Evolutionary conservation across 2,113 vertebrate species (phyloP).

Genomic region (Protomyctophum bolini): DNA sequence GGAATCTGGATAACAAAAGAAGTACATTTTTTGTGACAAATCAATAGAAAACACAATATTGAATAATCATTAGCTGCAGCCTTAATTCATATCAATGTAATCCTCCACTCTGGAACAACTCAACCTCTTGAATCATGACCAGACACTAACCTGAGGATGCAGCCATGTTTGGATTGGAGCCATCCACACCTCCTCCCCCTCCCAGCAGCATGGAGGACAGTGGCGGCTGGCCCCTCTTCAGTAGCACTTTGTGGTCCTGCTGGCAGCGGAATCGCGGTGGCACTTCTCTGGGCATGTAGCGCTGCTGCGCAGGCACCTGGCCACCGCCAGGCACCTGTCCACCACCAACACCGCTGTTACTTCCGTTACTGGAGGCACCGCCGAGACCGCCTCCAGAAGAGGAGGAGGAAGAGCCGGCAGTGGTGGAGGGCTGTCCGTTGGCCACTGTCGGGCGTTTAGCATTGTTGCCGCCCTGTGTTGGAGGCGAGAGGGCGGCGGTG

Average conservation of each 20-base stretch:
- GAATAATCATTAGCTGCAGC: background rate
- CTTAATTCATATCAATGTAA: too few species aligned
- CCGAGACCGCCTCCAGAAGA: background rate
- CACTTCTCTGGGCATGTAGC: conserved; percentile 99
- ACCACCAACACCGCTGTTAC: conserved; percentile 65
- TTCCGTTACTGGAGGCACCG: conserved; percentile 61
- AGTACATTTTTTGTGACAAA: background rate
- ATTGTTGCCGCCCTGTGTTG: conserved; percentile 99
- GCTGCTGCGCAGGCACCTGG: conserved; percentile 86
- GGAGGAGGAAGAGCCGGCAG: conserved; percentile 68
- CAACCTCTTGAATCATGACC: background rate
- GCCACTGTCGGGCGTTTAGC: conserved; percentile 99
- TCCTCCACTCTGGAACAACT: background rate
- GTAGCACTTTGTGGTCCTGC: conserved; percentile 99
- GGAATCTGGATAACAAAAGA: conserved; percentile 67
- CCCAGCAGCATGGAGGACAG: conserved; percentile 99
- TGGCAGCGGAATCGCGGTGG: conserved; percentile 99
- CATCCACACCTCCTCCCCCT: conserved; percentile 78
- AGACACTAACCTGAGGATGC: conserved; percentile 80
- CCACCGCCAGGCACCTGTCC: conserved; percentile 73
- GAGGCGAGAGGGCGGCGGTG: conserved; percentile 83
- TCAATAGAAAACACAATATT: background rate
- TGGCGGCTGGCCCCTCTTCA: conserved; percentile 99
- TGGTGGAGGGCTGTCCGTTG: conserved; percentile 97
- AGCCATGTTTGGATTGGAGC: conserved; percentile 88